Base-by-base conservation (phyloP, 2,888 invertebrate species). In the Athrips mouffetella region DNA sequence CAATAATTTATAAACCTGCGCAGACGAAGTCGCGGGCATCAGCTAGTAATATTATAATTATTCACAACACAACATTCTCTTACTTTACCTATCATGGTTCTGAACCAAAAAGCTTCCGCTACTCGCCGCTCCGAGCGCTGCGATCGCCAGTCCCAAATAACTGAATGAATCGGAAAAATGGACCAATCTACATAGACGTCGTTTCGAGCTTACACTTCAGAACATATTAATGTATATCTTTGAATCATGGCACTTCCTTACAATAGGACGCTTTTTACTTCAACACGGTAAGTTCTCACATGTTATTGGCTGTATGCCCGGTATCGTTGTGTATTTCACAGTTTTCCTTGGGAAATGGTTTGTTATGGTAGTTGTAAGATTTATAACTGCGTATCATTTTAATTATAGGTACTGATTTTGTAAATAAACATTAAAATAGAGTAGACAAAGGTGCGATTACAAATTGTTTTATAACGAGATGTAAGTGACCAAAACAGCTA, bases 61-160 rank as follows among this genome's bases (percentile, higher is more conserved):
- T n/a, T 33, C 6, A 30, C 4, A 3, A n/a, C n/a, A 30, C 2
- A 30, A 30, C n/a, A 11, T n/a, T 30, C 1, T 11, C n/a, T n/a
- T 8, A 30, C 30, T 2, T 5, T 31, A 33, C 33, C 11, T 11
- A 30, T 3, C 30, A 3, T 13, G 16, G 11, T 21, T 20, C 37
- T n/a, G 21, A 37, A 20, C 37, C 70, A 7, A 45, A 3, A 8
- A 62, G 67, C 53, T 70, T 49, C 67, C 60, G 82, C 87, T 86
- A 87, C 86, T 85, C 85, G 65, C 76, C 86, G 67, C 85, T 58
- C 47, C 66, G 59, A 50, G 80, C 81, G 81, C 80, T 57, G 51
- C 57, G 11, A 44, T 67, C 71, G 58, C 56, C 51, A 65, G 41
- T 67, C 67, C 56, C 70, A 55, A 55, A n/a, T n/a, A 35, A 20